phyloP scores from a whole-genome alignment of 2,113 vertebrate species.

The Scopus umbretta region DNA sequence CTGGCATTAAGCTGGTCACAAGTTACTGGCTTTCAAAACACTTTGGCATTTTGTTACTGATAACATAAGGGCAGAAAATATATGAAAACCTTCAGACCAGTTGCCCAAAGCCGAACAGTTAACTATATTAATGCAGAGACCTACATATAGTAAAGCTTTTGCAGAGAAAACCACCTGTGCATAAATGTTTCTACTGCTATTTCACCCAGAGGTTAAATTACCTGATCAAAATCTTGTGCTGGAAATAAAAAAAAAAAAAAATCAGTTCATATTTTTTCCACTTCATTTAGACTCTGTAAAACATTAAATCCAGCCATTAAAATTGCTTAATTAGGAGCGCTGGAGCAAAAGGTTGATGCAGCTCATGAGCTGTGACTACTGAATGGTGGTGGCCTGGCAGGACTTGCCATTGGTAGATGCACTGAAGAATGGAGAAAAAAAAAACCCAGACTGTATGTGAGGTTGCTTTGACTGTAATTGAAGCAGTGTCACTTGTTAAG shows the following conservation, averaged over 20 bases:
- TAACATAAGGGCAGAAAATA: neutral
- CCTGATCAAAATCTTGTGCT: constrained; percentile 25
- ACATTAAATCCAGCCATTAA: constrained; percentile 39
- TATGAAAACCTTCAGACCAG: neutral
- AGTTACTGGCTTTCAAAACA: neutral
- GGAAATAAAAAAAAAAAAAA: neutral
- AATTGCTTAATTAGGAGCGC: constrained; percentile 20
- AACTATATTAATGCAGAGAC: neutral
- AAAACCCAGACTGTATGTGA: neutral
- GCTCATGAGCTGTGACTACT: neutral
- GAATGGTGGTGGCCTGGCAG: neutral
- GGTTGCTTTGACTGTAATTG: neutral
- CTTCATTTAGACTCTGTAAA: constrained; percentile 43
- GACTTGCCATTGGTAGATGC: neutral
- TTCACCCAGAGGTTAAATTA: constrained; percentile 41
- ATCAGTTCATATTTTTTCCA: constrained; percentile 9
- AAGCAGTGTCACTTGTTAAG: neutral
- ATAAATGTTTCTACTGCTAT: constrained; percentile 13
- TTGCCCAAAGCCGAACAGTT: neutral
- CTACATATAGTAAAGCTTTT: neutral
- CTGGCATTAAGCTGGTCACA: neutral
- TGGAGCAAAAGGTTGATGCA: constrained; percentile 14
- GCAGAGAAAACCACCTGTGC: constrained; percentile 12
- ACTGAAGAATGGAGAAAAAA: neutral
- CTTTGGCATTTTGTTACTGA: neutral